Evolutionary conservation across 2,888 invertebrate species (phyloP), one percentile per base, ranked within the genome.

Genomic region (Pseudanteris insignis): DNA sequence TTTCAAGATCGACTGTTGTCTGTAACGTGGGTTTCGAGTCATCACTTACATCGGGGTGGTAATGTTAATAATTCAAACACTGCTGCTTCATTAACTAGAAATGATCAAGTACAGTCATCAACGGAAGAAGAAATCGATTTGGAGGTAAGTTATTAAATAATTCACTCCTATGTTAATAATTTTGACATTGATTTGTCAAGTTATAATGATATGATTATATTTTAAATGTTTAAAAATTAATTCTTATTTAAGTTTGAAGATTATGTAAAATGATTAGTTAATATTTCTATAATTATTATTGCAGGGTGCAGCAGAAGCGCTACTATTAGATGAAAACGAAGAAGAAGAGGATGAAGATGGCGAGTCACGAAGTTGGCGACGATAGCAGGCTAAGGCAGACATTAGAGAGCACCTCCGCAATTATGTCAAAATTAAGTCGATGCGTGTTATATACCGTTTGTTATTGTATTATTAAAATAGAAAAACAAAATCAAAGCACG

Each of bases 351-450:
- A 92, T 8, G 90, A 89, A 34, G 89, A 88, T 63, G 89, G 90
- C 29, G 91, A 91, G 78, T 89, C 91, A 70, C 85, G 94, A 66
- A 92, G 93, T 14, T 95, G 95, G 95, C 84, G 94, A 65, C 93
- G 94, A 90, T 93, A 86, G 89, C 80, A 79, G 75, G 72, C 70
- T 71, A 69, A 65, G 51, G 62, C 37, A 26, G 29, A 12, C 24
- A n/a, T 28, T 28, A 36, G 7, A 13, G 2, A 8, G 21, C 32
- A 33, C 12, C 30, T 32, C 9, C 11, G 43, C 55, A 46, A 46
- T 37, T 40, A 55, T 53, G 43, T 64, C 47, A 44, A 53, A 47
- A 30, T 44, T 58, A 58, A 44, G 11, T 40, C 33, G 38, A 59
- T 55, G 50, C 50, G 59, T 46, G 54, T 63, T 63, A 48, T 46